Conservation (phyloP, 2,888 invertebrate genomes). For the Agrotis ipsilon region DNA sequence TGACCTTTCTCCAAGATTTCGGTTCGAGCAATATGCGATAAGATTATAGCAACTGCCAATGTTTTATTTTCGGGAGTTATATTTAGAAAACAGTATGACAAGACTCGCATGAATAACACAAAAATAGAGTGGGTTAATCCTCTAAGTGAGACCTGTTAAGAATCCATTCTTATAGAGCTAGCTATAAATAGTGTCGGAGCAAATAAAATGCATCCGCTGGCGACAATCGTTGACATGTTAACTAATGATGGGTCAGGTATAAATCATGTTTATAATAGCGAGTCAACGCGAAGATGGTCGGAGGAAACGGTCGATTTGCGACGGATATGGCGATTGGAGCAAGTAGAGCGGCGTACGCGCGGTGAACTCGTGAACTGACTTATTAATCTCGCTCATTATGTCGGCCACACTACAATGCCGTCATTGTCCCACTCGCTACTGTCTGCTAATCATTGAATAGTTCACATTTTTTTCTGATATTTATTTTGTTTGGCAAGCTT, state of each 20-base stretch:
- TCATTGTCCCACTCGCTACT: constrained; percentile 65
- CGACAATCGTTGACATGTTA: constrained; percentile 85
- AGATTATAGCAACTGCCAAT: constrained; percentile 25
- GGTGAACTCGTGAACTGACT: constrained; percentile 75
- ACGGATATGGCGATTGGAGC: constrained; percentile 88
- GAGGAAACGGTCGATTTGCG: constrained; percentile 89
- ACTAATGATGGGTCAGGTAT: constrained; percentile 89
- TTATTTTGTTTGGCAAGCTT: constrained; percentile 39
- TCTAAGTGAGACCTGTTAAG: constrained; percentile 55
- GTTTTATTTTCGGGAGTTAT: constrained; percentile 31
- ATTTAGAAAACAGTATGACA: constrained; percentile 25
- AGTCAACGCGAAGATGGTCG: constrained; percentile 80
- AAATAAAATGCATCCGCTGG: constrained; percentile 86
- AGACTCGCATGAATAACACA: constrained; percentile 25
- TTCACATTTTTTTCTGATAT: constrained; percentile 43
- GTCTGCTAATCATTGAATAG: constrained; percentile 57
- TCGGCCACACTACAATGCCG: constrained; percentile 70
- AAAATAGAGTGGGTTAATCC: constrained; percentile 39
- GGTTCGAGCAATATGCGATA: constrained; percentile 29
- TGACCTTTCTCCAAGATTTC: constrained; percentile 55
- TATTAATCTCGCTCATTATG: constrained; percentile 79
- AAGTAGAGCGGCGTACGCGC: constrained; percentile 78
- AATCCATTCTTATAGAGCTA: constrained; percentile 64
- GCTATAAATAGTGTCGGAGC: constrained; percentile 77
- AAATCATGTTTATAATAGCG: constrained; percentile 88